phyloP scores from a whole-genome alignment of 2,888 invertebrate genomes.

The Elegia similella region DNA sequence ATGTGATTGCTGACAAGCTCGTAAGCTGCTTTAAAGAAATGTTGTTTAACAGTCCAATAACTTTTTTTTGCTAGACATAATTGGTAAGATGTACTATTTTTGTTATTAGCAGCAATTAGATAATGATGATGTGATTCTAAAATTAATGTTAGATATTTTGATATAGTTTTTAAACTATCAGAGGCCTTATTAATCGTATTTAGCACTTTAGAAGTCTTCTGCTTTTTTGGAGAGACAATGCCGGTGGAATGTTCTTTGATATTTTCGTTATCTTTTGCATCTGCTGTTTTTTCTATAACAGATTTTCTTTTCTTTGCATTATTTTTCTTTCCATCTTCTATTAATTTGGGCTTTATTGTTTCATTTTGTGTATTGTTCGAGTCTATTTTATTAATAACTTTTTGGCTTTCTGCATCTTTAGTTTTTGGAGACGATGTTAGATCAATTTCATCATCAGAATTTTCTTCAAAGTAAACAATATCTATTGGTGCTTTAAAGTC shows the following conservation, averaged over 20 bases:
- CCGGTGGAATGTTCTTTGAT: not conserved
- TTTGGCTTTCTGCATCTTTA: not conserved
- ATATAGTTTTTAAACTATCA: not conserved
- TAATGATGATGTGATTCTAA: not conserved
- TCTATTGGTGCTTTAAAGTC: constrained; percentile 11
- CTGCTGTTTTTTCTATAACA: not conserved
- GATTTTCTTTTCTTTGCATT: not conserved
- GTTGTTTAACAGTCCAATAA: not conserved
- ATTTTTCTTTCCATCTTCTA: not conserved
- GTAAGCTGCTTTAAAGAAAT: constrained; percentile 6
- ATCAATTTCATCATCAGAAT: not conserved
- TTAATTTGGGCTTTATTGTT: not conserved
- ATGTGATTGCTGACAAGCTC: not conserved
- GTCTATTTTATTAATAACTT: not conserved
- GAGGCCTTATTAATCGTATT: not conserved
- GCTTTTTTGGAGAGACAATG: not conserved
- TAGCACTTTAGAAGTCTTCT: not conserved
- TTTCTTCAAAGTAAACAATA: constrained; percentile 6
- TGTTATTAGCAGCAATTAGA: not conserved
- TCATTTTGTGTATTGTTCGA: not conserved
- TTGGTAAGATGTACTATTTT: not conserved
- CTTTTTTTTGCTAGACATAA: not conserved
- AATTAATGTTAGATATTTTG: constrained; percentile 4
- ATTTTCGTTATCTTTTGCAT: not conserved
- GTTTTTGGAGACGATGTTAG: not conserved